A percentile compares a stretch with the other conserved stretches of the same genome.
phyloP scores from a whole-genome alignment of 92 coral and sea anemone genomes.

The Isaurus tuberculatus region DNA sequence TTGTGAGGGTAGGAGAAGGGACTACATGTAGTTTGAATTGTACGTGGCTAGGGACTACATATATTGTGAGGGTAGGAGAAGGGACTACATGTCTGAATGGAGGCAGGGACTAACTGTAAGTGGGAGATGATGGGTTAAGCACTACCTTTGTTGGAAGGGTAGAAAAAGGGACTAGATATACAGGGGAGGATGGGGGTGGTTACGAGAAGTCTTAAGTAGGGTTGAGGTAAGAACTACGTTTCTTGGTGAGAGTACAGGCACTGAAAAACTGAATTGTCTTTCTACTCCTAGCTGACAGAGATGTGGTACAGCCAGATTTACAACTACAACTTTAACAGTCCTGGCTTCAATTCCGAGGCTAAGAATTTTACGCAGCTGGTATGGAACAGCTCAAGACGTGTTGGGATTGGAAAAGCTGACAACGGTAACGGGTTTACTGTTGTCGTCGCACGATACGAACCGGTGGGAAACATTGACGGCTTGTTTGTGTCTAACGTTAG shows the following conservation, averaged over 20 bases:
- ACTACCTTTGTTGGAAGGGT: too few species aligned
- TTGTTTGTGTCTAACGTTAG: conserved; percentile 85
- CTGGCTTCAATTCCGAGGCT: conserved; percentile 78
- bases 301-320: conserved; percentile 92
- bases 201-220: too few species aligned
- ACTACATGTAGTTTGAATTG: too few species aligned
- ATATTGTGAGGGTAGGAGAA: neutral
- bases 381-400: conserved; percentile 85
- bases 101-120: too few species aligned
- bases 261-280: neutral
- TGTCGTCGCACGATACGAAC: conserved; percentile 94
- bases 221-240: too few species aligned
- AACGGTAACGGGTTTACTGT: conserved; percentile 80
- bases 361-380: conserved; percentile 93
- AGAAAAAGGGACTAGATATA: too few species aligned
- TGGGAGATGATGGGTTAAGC: too few species aligned
- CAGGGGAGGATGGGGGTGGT: too few species aligned
- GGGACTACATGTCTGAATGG: too few species aligned
- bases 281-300: conserved; percentile 72
- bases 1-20: too few species aligned
- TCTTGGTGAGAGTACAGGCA: too few species aligned
- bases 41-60: too few species aligned
- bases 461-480: conserved; percentile 96
- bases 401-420: conserved; percentile 90
- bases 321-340: conserved; percentile 85